A percentile compares a stretch with the other conserved stretches of the same genome.
Evolutionary conservation across 1,140 invertebrate species (phyloP).

Genomic region (Bradysia coprophila): DNA sequence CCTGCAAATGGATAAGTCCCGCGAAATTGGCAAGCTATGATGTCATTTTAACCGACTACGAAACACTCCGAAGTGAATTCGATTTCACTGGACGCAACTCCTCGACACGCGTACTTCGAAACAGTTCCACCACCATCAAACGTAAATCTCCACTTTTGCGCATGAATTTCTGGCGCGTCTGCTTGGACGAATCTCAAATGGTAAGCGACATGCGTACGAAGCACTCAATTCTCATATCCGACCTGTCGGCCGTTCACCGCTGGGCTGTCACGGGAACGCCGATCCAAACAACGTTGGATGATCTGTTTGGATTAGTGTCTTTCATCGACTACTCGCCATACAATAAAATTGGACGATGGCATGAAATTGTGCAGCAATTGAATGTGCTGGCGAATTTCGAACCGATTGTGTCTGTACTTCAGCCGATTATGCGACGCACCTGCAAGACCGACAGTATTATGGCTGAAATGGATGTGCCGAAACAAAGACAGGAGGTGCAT

Average conservation of each 20-base stretch:
- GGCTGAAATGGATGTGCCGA: constrained; percentile 29
- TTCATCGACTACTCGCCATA: constrained; percentile 47
- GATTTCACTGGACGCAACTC: constrained; percentile 21
- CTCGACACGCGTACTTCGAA: constrained; percentile 11
- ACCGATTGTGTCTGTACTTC: constrained; percentile 32
- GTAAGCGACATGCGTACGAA: constrained; percentile 33
- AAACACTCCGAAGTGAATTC: constrained; percentile 38
- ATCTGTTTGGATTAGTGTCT: constrained; percentile 48
- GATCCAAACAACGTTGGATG: constrained; percentile 36
- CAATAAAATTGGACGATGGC: constrained; percentile 30
- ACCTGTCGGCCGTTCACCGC: constrained; percentile 47
- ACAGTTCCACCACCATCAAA: constrained; percentile 11
- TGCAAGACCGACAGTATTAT: constrained; percentile 39
- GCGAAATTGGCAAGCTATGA: constrained; percentile 42
- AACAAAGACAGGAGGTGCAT: constrained; percentile 24
- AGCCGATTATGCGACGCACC: constrained; percentile 50
- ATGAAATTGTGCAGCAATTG: constrained; percentile 32
- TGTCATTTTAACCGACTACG: constrained; percentile 56
- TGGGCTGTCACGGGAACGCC: constrained; percentile 71
- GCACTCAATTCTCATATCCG: constrained; percentile 29
- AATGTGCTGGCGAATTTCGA: constrained; percentile 21
- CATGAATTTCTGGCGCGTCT: constrained; percentile 60
- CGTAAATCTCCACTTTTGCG: constrained; percentile 38
- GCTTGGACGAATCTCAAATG: constrained; percentile 70
- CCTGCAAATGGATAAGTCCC: constrained; percentile 44